Percentiles rank a stretch among this genome's conserved stretches.
Conservation (phyloP, 2,888 invertebrate genomes). For the Tinea pellionella region DNA sequence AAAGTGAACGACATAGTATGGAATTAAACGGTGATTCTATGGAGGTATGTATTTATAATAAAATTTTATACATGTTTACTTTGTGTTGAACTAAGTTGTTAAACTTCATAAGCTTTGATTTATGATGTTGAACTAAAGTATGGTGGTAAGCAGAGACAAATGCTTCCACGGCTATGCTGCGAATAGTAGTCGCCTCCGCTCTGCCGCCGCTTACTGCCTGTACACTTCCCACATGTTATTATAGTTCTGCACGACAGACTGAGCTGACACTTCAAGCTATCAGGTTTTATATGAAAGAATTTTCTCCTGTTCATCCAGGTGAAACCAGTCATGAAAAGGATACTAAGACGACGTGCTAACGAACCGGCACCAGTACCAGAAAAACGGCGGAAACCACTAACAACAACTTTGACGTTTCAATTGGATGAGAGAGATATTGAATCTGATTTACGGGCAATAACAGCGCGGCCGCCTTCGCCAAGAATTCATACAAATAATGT, state of each 20-base stretch:
- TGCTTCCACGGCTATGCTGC: too few relatives aligned
- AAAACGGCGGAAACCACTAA: slow-evolving; percentile 86
- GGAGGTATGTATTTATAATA: slow-evolving; percentile 66
- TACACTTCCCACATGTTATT: too few relatives aligned
- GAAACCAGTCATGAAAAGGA: slow-evolving; percentile 96
- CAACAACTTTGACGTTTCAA: slow-evolving; percentile 86
- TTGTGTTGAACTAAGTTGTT: too few relatives aligned
- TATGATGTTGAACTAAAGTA: too few relatives aligned
- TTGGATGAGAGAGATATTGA: slow-evolving; percentile 92
- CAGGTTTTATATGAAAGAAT: too few relatives aligned
- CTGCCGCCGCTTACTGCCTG: too few relatives aligned
- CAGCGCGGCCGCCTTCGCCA: slow-evolving; percentile 36
- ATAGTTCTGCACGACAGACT: too few relatives aligned
- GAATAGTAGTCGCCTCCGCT: too few relatives aligned
- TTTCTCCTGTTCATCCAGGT: slow-evolving; percentile 53
- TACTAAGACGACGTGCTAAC: slow-evolving; percentile 90
- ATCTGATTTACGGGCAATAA: slow-evolving; percentile 84
- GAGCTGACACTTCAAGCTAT: too few relatives aligned
- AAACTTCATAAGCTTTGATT: too few relatives aligned
- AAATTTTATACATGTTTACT: too few relatives aligned
- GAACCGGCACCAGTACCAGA: slow-evolving; percentile 91
- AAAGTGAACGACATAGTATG: slow-evolving; percentile 87
- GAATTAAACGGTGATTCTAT: slow-evolving; percentile 91
- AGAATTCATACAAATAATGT: slow-evolving; percentile 35
- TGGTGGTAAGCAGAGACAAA: too few relatives aligned